phyloP scores from a whole-genome alignment of 2,888 invertebrate species.

The Drosophila pseudotalamancana region DNA sequence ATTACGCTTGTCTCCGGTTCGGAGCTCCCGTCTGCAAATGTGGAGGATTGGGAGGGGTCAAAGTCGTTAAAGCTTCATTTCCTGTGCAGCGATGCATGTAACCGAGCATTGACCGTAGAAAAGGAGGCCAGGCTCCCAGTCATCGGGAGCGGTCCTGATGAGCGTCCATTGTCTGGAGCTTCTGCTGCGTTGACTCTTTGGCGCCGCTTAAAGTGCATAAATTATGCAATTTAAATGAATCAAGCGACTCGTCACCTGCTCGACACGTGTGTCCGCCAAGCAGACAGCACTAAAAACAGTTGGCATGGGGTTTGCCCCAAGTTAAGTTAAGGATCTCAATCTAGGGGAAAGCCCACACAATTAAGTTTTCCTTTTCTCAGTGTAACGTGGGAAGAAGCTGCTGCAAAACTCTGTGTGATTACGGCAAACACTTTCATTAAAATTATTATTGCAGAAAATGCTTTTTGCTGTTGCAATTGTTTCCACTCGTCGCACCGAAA shows the following conservation, averaged over 20 bases:
- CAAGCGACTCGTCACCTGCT: constrained; percentile 52
- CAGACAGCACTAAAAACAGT: constrained; percentile 18
- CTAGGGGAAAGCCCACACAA: neutral
- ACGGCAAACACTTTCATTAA: constrained; percentile 79
- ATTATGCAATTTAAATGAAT: constrained; percentile 71
- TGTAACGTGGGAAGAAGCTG: constrained; percentile 10
- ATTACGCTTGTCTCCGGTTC: constrained; percentile 6
- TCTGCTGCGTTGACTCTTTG: constrained; percentile 30
- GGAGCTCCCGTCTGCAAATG: constrained; percentile 18
- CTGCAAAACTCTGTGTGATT: constrained; percentile 53
- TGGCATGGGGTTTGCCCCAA: neutral
- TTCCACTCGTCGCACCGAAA: constrained; percentile 61
- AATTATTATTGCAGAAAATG: constrained; percentile 75
- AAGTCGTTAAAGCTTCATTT: constrained; percentile 79
- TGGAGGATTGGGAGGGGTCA: constrained; percentile 39
- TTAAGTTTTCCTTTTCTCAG: constrained; percentile 1
- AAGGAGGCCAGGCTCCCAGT: constrained; percentile 27
- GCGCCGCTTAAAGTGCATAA: constrained; percentile 49
- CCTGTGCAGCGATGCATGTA: constrained; percentile 75
- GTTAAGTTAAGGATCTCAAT: neutral
- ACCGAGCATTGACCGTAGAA: constrained; percentile 63
- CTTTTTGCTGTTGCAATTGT: constrained; percentile 74
- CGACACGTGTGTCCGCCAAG: constrained; percentile 41
- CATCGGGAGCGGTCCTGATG: constrained; percentile 53
- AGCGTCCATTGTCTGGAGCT: constrained; percentile 62